Base-by-base conservation (phyloP, 2,888 invertebrate species). In the Bellardia bayeri region DNA sequence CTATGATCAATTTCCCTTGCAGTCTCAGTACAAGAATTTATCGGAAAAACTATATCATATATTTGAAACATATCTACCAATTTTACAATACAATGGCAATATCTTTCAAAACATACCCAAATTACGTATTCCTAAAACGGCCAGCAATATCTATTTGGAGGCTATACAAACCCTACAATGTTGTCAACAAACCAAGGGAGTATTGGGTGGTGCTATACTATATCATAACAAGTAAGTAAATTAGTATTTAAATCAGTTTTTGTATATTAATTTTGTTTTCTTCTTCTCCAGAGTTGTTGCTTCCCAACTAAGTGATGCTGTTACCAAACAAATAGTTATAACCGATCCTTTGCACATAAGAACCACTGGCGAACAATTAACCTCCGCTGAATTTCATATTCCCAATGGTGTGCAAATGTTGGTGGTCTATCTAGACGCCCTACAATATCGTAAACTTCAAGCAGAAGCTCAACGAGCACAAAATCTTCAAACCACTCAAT, bases 11-110 rank as follows among this genome's bases (percentile, higher is more conserved):
- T 94, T 94, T 89, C 95, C 95, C 58, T 92, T 94, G 81, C 92
- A 91, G 80, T 91, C 90, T 66, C 92, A 92, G 85, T 91, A 91
- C 78, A 94, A 94, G 87, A 95, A 95, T 91, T 95, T 97, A 89
- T 94, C 95, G 42, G 96, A 96, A 90, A 97, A 97, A 92, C 94
- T 98, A 85, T 97, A 97, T 93, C 96, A 96, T 91, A 96, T 98
- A 91, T 97, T 98, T 93, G 97, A 98, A 94, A 97, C 97, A n/a
- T 98, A 97, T 93, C 95, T 98, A 76, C 97, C 98, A 33, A 96
- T 98, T 91, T 94, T 98, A 87, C 97, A 97, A 92, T 96, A 96
- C 90, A 97, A 97, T 69, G 97, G 97, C 71, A 97, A 97, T 93
- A 95, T 97, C 89, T 98, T 98, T 93, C 97, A 97, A 89, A 95